Conservation (phyloP, 2,888 invertebrate species). For the Globia sparganii region DNA sequence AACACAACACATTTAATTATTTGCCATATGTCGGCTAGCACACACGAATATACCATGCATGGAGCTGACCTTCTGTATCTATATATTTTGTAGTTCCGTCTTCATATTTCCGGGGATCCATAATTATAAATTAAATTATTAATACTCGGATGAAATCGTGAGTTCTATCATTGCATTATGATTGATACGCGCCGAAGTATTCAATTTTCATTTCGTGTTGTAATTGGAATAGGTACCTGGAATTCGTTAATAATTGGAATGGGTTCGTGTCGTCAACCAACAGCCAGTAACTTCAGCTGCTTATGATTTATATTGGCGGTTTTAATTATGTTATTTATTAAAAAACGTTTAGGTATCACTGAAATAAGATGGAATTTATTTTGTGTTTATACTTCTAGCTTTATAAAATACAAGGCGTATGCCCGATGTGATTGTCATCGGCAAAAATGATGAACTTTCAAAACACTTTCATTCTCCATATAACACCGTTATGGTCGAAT, state of each 20-base stretch:
- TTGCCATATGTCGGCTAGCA: no score
- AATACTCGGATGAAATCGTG: constrained; percentile 45
- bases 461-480: neutral
- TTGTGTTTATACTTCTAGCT: neutral
- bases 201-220: constrained; percentile 10
- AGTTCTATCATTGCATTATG: constrained; percentile 52
- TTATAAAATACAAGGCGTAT: neutral
- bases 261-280: neutral
- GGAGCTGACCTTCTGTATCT: neutral
- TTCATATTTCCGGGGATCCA: constrained; percentile 47
- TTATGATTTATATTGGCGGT: neutral
- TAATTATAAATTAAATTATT: constrained; percentile 66
- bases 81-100: neutral
- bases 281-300: neutral
- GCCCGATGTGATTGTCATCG: neutral
- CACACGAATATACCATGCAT: no score
- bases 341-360: neutral
- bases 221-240: constrained; percentile 17
- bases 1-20: no score
- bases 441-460: neutral
- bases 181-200: constrained; percentile 45
- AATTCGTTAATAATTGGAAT: constrained; percentile 13
- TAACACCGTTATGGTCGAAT: neutral
- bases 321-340: neutral
- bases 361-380: neutral